Evolutionary conservation across 2,113 vertebrate species (phyloP).

Genomic region (Stomatorhinus ivindoensis): DNA sequence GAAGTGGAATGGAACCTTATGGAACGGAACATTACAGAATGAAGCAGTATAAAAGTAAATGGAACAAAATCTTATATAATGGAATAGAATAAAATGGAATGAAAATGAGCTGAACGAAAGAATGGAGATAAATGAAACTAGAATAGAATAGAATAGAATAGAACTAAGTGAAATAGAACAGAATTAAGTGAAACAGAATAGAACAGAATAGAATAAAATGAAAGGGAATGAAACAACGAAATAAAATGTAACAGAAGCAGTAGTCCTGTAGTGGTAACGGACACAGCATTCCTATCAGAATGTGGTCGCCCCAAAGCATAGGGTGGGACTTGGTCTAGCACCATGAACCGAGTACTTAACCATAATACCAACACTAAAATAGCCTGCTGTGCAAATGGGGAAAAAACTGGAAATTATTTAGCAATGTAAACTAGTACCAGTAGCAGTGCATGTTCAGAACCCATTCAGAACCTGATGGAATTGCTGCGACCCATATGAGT

Average conservation of each 20-base stretch:
- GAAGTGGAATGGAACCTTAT: not conserved
- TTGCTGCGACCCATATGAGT: not conserved
- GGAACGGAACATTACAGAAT: not conserved
- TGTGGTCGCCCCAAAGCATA: not conserved
- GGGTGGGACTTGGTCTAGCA: not conserved
- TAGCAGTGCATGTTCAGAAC: not conserved
- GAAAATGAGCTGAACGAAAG: not conserved
- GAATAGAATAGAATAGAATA: not conserved
- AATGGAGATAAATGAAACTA: not conserved
- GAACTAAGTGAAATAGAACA: not conserved
- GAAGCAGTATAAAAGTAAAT: not conserved
- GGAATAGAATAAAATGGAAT: not conserved
- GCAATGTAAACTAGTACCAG: not conserved
- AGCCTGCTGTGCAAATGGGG: not conserved
- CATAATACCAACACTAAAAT: not conserved
- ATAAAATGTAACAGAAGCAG: not conserved
- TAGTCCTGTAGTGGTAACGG: not conserved
- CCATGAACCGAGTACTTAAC: not conserved
- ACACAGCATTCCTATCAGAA: not conserved
- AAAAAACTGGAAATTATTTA: not conserved
- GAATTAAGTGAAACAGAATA: not conserved
- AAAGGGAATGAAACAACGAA: not conserved
- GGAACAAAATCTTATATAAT: not conserved
- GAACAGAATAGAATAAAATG: not conserved
- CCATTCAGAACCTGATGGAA: not conserved